Percentiles rank a stretch among this genome's conserved stretches.
phyloP scores from a whole-genome alignment of 2,797 vertebrate species.

The Syncerus caffer region DNA sequence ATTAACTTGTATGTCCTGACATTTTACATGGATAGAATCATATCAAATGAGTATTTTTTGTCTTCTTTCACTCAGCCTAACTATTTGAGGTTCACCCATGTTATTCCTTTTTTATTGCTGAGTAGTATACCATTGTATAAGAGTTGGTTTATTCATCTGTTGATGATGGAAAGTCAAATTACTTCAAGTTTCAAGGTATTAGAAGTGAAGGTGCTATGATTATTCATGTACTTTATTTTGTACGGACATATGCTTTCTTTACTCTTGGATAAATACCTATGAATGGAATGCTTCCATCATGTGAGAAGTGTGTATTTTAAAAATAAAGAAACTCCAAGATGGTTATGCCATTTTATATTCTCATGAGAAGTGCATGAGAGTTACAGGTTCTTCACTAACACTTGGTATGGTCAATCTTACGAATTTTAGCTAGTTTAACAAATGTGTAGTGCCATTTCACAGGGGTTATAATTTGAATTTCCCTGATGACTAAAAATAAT shows the following conservation, averaged over 20 bases:
- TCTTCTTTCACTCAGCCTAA: neutral
- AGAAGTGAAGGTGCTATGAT: neutral
- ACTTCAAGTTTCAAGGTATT: neutral
- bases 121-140: neutral
- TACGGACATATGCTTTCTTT: neutral
- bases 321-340: neutral
- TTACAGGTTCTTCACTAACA: neutral
- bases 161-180: neutral
- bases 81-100: neutral
- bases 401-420: neutral
- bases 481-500: neutral
- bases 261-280: neutral
- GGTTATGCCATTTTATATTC: neutral
- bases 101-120: neutral
- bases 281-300: neutral
- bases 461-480: neutral
- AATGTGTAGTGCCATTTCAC: neutral
- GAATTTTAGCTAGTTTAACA: neutral
- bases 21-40: neutral
- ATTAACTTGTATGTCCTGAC: neutral
- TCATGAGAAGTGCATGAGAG: neutral
- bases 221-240: neutral
- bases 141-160: neutral
- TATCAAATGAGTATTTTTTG: neutral
- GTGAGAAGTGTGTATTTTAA: neutral